Evolutionary conservation across 1,140 invertebrate species (phyloP).

Genomic region (Copidosoma floridanum): DNA sequence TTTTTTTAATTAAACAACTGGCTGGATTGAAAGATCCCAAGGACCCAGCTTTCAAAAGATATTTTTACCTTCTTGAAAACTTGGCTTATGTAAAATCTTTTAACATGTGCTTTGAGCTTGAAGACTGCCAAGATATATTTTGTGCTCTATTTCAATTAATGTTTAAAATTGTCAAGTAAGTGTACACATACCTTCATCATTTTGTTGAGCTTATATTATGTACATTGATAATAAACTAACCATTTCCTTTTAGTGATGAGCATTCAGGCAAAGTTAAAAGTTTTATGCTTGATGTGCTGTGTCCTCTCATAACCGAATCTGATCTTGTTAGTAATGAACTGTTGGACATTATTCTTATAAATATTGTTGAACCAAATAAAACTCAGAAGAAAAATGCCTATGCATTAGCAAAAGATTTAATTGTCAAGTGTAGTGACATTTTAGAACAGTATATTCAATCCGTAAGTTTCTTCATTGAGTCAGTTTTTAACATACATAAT

Average conservation of each 20-base stretch:
- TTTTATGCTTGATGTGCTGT: conserved; percentile 94
- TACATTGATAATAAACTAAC: background rate
- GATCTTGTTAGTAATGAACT: conserved; percentile 93
- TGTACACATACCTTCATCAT: too few relatives aligned
- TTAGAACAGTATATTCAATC: conserved; percentile 92
- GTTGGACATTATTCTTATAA: conserved; percentile 89
- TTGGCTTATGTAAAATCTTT: conserved; percentile 97
- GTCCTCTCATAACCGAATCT: conserved; percentile 91
- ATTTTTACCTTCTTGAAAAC: conserved; percentile 95
- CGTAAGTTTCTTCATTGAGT: too few relatives aligned
- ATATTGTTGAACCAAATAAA: conserved; percentile 95
- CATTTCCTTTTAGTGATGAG: conserved; percentile 72
- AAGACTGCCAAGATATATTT: conserved; percentile 96
- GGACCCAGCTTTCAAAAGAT: conserved; percentile 95
- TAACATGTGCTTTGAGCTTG: conserved; percentile 97
- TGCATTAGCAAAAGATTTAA: conserved; percentile 85
- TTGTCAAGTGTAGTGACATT: conserved; percentile 87
- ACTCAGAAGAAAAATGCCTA: conserved; percentile 88
- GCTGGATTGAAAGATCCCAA: conserved; percentile 93
- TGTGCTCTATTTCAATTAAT: conserved; percentile 92
- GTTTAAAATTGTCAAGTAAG: conserved; percentile 94
- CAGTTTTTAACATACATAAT: too few relatives aligned
- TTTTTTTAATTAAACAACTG: conserved; percentile 94
- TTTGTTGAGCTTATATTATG: too few relatives aligned
- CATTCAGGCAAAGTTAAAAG: conserved; percentile 94